Base-by-base conservation (phyloP, 2,888 invertebrate genomes). In the Brachypalpus laphriformis region DNA sequence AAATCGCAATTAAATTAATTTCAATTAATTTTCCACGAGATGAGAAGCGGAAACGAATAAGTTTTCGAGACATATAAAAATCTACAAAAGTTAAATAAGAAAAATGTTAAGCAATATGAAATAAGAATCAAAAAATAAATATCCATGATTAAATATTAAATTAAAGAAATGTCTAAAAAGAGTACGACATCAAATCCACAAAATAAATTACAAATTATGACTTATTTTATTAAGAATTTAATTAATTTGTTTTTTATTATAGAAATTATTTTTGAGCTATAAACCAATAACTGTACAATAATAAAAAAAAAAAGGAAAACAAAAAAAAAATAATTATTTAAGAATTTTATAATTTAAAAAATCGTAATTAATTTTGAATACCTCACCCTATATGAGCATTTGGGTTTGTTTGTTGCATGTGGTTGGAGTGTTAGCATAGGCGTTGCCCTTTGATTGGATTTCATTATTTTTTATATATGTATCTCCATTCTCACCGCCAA, bases 51-150 rank as follows among this genome's bases (percentile, higher is more conserved):
- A 40, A 22, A 59, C n/a, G 3, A 2, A 34, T 25, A 34, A n/a
- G 28, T 59, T 47, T 40, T 37, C 18, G 18, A 65, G 42, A 59
- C 45, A 77, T 65, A 51, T 71, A 45, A 4, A 18, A 59, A 37
- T 37, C 16, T 34, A 63, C 20, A 63, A 54, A 59, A 31, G 11
- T 31, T 3, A 56, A 57, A 51, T 63, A 51, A 54, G 31, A 72
- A 71, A 61, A 61, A 45, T 56, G 59, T 72, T 47, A 82, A 82
- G 77, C 82, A 82, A 82, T 82, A 82, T 72, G 54, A 82, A 61
- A 45, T 56, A 68, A 78, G 71, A 61, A 45, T 66, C 31, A 57
- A 25, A 49, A 61, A 31, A 25, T 6, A 61, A 51, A 54, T 34
- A 7, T 56, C 63, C 65, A 57, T 31, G 47, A 49, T 20, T 63